Percentiles rank a stretch among this genome's conserved stretches.
phyloP scores from a whole-genome alignment of 1,140 invertebrate genomes.

The Camponotus floridanus region DNA sequence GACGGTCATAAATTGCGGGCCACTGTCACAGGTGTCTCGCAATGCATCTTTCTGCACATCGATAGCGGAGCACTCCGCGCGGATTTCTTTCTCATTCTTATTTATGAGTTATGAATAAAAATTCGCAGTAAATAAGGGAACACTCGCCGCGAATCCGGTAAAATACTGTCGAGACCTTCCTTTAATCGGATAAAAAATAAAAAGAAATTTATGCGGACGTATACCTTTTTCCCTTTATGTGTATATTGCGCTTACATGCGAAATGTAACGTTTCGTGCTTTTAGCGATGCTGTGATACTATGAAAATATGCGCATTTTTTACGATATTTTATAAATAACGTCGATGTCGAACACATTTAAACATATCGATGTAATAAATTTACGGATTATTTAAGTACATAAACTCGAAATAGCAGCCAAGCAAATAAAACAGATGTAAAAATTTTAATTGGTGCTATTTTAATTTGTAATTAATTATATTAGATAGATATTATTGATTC shows the following conservation, averaged over 20 bases:
- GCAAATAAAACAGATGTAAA: neutral
- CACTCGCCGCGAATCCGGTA: neutral
- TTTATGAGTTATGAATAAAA: slow-evolving; percentile 44
- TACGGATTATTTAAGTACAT: slow-evolving; percentile 18
- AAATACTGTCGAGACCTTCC: slow-evolving; percentile 3
- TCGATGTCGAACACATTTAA: neutral
- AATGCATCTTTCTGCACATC: slow-evolving; percentile 6
- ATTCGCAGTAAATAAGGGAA: slow-evolving; percentile 27
- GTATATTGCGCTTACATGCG: neutral
- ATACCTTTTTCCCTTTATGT: neutral
- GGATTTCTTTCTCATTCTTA: slow-evolving; percentile 41
- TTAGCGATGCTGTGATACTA: neutral
- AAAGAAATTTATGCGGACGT: slow-evolving; percentile 37
- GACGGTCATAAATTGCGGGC: slow-evolving; percentile 4
- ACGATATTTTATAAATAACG: neutral
- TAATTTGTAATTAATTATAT: neutral
- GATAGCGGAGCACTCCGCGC: neutral
- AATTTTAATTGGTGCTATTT: neutral
- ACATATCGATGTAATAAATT: neutral
- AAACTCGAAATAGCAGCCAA: neutral
- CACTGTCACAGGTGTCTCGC: neutral
- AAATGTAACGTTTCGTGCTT: slow-evolving; percentile 1
- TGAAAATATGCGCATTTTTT: slow-evolving; percentile 14
- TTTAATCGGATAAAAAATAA: slow-evolving; percentile 48
- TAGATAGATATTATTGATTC: neutral